Percentiles rank a stretch among this genome's conserved stretches.
Conservation (phyloP, 64 coral and sea anemone species). For the Dendronephthya gigantea region DNA sequence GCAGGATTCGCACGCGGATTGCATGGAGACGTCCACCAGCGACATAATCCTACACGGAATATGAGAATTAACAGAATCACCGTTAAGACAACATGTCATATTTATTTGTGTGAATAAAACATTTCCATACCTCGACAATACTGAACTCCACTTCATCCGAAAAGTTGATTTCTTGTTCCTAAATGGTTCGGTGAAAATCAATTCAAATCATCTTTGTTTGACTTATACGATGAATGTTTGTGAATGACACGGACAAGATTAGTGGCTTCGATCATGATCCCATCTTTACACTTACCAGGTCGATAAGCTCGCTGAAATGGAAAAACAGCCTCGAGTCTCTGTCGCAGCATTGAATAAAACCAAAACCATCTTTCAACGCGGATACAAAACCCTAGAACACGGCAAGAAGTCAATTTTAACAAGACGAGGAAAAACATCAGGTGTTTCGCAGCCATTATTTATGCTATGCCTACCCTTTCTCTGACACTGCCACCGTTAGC, state of each 20-base stretch:
- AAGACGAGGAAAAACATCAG: too few species aligned
- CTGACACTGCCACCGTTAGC: constrained; percentile 52
- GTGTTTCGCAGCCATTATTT: too few species aligned
- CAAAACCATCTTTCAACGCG: constrained; percentile 93
- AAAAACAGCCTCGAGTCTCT: constrained; percentile 95
- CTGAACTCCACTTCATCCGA: constrained; percentile 90
- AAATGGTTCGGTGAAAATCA: not conserved
- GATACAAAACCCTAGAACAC: constrained; percentile 51
- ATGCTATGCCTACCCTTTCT: constrained; percentile 57
- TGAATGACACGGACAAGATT: too few species aligned
- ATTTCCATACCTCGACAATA: constrained; percentile 53
- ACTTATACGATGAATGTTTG: too few species aligned
- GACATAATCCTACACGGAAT: not conserved
- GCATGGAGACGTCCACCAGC: constrained; percentile 63
- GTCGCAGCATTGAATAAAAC: constrained; percentile 93
- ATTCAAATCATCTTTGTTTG: too few species aligned
- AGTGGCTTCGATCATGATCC: too few species aligned
- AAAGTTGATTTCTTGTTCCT: constrained; percentile 67
- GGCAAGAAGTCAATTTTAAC: not conserved
- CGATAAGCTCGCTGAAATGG: constrained; percentile 79
- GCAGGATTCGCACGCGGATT: constrained; percentile 61
- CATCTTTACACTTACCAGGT: constrained; percentile 88
- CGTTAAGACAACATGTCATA: too few species aligned
- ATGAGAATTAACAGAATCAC: too few species aligned
- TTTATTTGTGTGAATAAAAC: not conserved